These are phyloP conservation scores for Tromatobia lineatoria DNA, from an alignment of 2,888 invertebrate genomes.

Conservation along the genomic window DNA sequence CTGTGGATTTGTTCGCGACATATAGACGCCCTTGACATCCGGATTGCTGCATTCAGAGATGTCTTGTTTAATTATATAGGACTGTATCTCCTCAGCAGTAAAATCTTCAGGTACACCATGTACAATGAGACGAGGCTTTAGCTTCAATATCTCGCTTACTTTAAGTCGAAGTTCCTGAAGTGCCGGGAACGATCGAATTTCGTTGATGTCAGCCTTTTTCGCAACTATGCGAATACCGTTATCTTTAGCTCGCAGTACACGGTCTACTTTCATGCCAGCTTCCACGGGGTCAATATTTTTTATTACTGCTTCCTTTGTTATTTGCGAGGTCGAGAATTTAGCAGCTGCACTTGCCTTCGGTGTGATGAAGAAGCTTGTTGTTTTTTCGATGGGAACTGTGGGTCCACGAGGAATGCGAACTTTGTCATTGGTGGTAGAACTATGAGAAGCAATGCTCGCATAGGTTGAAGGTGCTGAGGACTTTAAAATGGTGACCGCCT, in stretches of 20 bases:
- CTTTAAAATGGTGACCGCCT: background rate
- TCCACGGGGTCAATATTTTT: background rate
- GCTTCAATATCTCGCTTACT: background rate
- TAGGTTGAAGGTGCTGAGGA: too few relatives aligned
- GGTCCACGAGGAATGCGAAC: background rate
- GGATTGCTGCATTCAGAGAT: background rate
- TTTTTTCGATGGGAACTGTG: background rate
- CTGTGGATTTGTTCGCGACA: background rate
- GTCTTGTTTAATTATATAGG: background rate
- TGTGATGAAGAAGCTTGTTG: background rate
- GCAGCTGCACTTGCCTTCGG: background rate
- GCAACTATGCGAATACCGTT: conserved; percentile 4
- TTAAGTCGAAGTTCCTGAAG: background rate
- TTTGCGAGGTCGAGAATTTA: background rate
- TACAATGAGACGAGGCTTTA: conserved; percentile 2
- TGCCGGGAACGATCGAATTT: background rate
- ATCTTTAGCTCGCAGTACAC: background rate
- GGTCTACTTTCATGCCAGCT: background rate
- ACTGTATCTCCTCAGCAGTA: background rate
- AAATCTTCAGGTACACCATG: conserved; percentile 8
- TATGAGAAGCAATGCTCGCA: too few relatives aligned
- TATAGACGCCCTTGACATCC: background rate
- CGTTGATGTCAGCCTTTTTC: background rate
- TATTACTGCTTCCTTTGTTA: background rate
- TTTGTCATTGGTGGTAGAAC: too few relatives aligned